Conservation (phyloP, 2,888 invertebrate genomes). For the Temnothorax unifasciatus region DNA sequence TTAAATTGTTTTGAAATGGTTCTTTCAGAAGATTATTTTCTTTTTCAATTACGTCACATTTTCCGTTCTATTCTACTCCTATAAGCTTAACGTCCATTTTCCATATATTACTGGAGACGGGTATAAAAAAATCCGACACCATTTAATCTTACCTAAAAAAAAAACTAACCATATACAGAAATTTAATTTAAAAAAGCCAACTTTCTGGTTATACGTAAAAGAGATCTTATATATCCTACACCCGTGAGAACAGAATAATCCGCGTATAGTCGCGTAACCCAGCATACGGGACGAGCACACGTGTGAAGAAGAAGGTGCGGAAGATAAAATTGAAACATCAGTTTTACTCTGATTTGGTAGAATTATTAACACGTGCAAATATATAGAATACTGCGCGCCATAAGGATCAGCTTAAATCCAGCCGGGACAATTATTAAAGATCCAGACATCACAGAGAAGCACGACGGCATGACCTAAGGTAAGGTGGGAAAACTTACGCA, state of each 20-base stretch:
- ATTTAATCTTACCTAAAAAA: slow-evolving; percentile 13
- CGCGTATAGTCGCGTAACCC: not conserved
- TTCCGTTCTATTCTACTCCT: not conserved
- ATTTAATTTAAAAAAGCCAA: slow-evolving; percentile 35
- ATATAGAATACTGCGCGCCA: slow-evolving; percentile 16
- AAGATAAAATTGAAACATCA: slow-evolving; percentile 13
- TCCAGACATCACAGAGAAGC: not conserved
- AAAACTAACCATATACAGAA: not conserved
- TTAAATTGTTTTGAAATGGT: not conserved
- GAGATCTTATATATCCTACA: not conserved
- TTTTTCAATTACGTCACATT: not conserved
- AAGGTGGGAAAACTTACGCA: slow-evolving; percentile 25
- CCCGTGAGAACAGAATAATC: slow-evolving; percentile 28
- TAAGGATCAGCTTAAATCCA: slow-evolving; percentile 20
- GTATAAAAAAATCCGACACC: not conserved
- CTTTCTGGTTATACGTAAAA: not conserved
- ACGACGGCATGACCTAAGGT: not conserved
- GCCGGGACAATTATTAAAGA: slow-evolving; percentile 40
- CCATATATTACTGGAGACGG: not conserved
- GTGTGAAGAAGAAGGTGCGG: not conserved
- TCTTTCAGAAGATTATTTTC: not conserved
- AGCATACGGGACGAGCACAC: not conserved
- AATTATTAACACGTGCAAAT: slow-evolving; percentile 41
- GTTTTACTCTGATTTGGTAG: slow-evolving; percentile 16
- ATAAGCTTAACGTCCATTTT: not conserved